phyloP scores from a whole-genome alignment of 64 coral and sea anemone genomes.

The Montipora efflorescens region DNA sequence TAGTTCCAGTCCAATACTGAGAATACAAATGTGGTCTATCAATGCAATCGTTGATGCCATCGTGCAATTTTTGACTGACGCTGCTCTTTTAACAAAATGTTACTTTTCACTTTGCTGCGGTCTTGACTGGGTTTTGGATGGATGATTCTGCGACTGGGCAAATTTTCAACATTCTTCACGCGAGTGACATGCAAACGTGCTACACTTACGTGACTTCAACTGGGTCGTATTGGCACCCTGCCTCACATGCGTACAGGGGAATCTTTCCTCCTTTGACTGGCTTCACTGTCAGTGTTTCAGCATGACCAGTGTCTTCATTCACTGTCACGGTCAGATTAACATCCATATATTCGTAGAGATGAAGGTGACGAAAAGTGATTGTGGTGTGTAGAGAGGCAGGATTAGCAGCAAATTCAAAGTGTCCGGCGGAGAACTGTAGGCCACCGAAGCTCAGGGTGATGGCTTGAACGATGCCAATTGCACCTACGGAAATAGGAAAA shows the following conservation, averaged over 20 bases:
- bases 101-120: no score
- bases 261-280: constrained; percentile 70
- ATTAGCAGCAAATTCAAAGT: constrained; percentile 97
- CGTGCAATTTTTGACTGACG: no score
- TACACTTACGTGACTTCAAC: constrained; percentile 82
- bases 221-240: constrained; percentile 94
- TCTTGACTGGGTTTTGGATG: no score
- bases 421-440: constrained; percentile 91
- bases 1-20: no score
- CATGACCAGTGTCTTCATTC: constrained; percentile 84
- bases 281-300: constrained; percentile 79
- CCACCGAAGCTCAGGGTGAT: constrained; percentile 97
- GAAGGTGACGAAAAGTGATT: constrained; percentile 91
- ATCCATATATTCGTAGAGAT: constrained; percentile 85
- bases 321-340: constrained; percentile 81
- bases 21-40: no score
- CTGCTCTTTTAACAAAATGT: no score
- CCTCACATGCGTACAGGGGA: constrained; percentile 94
- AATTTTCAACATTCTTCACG: no score
- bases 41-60: no score
- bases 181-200: background rate
- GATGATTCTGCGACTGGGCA: no score
- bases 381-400: constrained; percentile 95
- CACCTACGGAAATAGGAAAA: constrained; percentile 55
- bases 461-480: constrained; percentile 82